Evolutionary conservation across 2,888 invertebrate species (phyloP), one percentile per base, ranked within the genome.

Genomic region (Aquatica leii): DNA sequence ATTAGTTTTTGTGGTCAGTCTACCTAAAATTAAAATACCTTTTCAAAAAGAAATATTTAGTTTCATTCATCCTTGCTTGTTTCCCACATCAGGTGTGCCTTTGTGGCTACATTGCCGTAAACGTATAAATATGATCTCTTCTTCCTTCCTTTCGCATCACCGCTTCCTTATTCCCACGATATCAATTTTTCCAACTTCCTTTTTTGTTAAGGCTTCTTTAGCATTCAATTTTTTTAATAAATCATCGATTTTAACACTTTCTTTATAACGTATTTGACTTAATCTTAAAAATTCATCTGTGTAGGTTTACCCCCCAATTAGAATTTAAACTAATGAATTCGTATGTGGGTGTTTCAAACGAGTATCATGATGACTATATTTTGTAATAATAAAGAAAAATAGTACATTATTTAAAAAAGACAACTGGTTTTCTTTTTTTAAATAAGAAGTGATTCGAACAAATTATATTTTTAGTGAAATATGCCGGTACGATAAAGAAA

Each of bases 21-120:
- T 68, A 69, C 66, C 69, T 69, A 69, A 70, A 75, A 75, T 74
- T 73, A 73, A 76, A 76, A 76, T 74, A 73, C 75, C 74, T 74
- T 71, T 73, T 70, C 70, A 72, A 59, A 68, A 69, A 74, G 70
- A 74, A 76, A 74, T 76, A 76, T 76, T 76, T 67, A 68, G 73
- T 76, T 75, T 74, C 74, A 74, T 73, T 73, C 72, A 72, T 69
- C 67, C 66, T 62, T 65, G 66, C 59, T 64, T 53, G 52, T 52
- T 64, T 62, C 51, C 60, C 59, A 56, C 60, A 59, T 56, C 62
- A 53, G 55, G 54, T 62, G 60, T 59, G 37, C 40, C 54, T 66
- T 61, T 61, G 55, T 59, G 49, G 43, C 50, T 59, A 31, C 49
- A 54, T 54, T 52, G 51, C 58, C 57, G 62, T 59, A 56, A 58